Base-by-base conservation (phyloP, 2,888 invertebrate species). In the Drosophila niveifrons region DNA sequence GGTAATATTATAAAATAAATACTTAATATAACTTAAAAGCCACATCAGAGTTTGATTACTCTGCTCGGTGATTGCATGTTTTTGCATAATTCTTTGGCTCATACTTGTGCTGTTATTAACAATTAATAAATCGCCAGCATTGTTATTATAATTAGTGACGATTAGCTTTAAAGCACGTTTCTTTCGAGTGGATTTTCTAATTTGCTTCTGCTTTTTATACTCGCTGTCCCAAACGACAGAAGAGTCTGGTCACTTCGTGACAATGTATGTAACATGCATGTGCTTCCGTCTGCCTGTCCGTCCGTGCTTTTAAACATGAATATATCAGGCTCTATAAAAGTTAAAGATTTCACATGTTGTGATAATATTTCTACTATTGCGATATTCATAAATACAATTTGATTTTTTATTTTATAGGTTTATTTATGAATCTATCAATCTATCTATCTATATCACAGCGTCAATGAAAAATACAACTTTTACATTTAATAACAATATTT, bases 111-210 rank as follows among this genome's bases (percentile, higher is more conserved):
- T 55, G 43, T 17, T 55, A 44, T 48, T 48, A 29, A 13, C 23
- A 48, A 23, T 48, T 48, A 55, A 41, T 55, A 55, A 55, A 43
- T 55, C 29, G 11, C 28, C 39, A 39, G 53, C 55, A 55, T 55
- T 55, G 55, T 55, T 55, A 55, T 55, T 55, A 43, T 55, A 55
- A 55, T 55, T 55, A 44, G 29, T 17, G 29, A 11, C 55, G 43
- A 55, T 55, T 55, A 55, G 43, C 43, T 55, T 28, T 7, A 43
- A 28, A 55, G 47, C 57, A 57, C 57, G 44, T 57, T 57, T 46
- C 10, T 46, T 41, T 13, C 39, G 15, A 15, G 13, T 41, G 39
- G 39, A 41, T 41, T 15, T 41, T 41, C 39, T 41, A 41, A 41
- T 41, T 41, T 41, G 13, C 15, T 41, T 13, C 39, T 41, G 13